A percentile compares a stretch with the other conserved stretches of the same genome.
phyloP scores from a whole-genome alignment of 2,888 invertebrate genomes.

The Napeogenes inachia region DNA sequence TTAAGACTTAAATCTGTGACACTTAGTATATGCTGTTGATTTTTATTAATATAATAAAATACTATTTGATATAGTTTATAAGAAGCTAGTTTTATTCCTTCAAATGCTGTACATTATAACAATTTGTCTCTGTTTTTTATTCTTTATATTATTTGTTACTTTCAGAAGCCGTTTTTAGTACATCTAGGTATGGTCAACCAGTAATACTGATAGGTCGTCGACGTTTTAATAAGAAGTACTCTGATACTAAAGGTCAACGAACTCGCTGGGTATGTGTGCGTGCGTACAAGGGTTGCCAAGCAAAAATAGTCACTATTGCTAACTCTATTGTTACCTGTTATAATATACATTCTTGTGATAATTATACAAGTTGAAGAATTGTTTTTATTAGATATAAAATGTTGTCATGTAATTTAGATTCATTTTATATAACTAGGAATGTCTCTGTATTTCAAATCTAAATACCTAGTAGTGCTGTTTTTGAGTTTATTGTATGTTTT shows the following conservation, averaged over 20 bases:
- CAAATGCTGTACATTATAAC: too few relatives aligned
- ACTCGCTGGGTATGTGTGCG: slow-evolving; percentile 43
- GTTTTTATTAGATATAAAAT: too few relatives aligned
- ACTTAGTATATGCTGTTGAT: too few relatives aligned
- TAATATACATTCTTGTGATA: slow-evolving; percentile 35
- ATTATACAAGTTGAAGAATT: background rate
- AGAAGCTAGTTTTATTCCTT: too few relatives aligned
- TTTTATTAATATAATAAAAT: too few relatives aligned
- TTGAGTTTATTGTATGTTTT: too few relatives aligned
- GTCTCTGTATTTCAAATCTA: too few relatives aligned
- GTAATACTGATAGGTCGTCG: slow-evolving; percentile 33
- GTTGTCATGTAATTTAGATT: too few relatives aligned
- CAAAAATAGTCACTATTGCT: slow-evolving; percentile 23
- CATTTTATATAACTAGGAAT: too few relatives aligned
- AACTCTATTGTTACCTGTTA: slow-evolving; percentile 29
- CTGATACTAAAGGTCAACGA: slow-evolving; percentile 29
- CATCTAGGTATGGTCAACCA: slow-evolving; percentile 35
- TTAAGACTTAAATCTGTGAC: too few relatives aligned
- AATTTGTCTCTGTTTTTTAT: background rate
- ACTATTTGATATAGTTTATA: too few relatives aligned
- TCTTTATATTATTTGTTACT: background rate
- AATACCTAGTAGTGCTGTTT: too few relatives aligned
- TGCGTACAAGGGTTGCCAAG: slow-evolving; percentile 22
- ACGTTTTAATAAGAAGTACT: slow-evolving; percentile 40
- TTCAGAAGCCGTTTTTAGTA: slow-evolving; percentile 24